Conservation (phyloP, 2,888 invertebrate species). For the Phortica okadai region DNA sequence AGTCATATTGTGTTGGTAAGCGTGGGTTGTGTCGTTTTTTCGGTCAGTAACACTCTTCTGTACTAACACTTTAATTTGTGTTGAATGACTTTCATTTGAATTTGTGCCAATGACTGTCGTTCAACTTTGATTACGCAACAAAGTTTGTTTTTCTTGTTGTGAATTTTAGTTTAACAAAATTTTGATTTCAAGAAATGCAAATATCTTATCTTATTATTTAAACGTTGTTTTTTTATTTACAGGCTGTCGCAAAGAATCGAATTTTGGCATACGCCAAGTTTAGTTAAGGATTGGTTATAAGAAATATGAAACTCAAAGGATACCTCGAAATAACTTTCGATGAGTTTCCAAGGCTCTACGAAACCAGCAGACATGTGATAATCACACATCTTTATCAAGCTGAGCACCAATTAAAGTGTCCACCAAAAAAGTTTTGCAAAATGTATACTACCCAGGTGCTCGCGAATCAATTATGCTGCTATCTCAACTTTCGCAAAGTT, state of each 20-base stretch:
- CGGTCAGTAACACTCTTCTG: neutral
- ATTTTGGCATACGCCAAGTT: no score
- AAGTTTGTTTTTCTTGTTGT: constrained; percentile 38
- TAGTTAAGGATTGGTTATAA: no score
- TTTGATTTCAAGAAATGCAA: neutral
- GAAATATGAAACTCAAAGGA: constrained; percentile 54
- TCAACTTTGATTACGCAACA: constrained; percentile 46
- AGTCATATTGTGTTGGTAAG: neutral
- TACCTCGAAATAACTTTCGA: constrained; percentile 55
- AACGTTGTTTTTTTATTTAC: neutral
- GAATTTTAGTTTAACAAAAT: constrained; percentile 15
- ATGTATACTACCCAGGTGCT: constrained; percentile 57
- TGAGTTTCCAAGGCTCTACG: constrained; percentile 56
- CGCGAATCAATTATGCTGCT: constrained; percentile 48
- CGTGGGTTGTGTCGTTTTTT: neutral
- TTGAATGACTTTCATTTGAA: constrained; percentile 34
- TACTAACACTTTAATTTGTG: neutral
- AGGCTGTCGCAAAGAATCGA: constrained; percentile 1
- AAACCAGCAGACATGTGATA: constrained; percentile 49
- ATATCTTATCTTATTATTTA: no score
- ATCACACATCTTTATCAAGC: constrained; percentile 49
- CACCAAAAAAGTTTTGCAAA: constrained; percentile 54
- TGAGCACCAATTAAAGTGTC: constrained; percentile 41
- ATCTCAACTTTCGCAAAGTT: constrained; percentile 46
- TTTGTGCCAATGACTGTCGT: constrained; percentile 64